phyloP scores from a whole-genome alignment of 2,797 vertebrate genomes.

The Brotula barbata region DNA sequence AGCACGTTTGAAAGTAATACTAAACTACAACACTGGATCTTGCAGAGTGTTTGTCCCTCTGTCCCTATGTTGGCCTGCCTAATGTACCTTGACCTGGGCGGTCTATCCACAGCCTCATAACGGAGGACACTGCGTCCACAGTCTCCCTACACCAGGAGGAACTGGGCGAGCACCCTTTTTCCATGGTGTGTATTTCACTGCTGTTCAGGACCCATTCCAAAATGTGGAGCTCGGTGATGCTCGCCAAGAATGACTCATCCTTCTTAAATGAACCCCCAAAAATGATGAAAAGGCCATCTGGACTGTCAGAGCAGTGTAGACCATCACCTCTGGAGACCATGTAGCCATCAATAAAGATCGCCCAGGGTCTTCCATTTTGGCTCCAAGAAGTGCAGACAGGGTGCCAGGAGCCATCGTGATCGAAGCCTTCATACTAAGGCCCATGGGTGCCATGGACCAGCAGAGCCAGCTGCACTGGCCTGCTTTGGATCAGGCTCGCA shows the following conservation, averaged over 20 bases:
- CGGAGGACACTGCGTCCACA: constrained; percentile 71
- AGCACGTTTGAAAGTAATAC: constrained; percentile 22
- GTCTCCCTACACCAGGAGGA: constrained; percentile 65
- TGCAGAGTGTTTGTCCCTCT: constrained; percentile 4
- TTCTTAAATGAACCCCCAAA: constrained; percentile 67
- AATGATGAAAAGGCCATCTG: constrained; percentile 72
- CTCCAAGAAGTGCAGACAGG: constrained; percentile 75
- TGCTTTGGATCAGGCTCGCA: constrained; percentile 58
- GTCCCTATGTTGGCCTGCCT: constrained; percentile 9
- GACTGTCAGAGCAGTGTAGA: constrained; percentile 48
- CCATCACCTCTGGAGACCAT: constrained; percentile 40
- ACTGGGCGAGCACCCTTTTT: constrained; percentile 73
- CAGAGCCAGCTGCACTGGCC: constrained; percentile 71
- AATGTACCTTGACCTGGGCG: constrained; percentile 76
- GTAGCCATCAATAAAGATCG: constrained; percentile 61
- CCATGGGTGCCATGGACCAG: constrained; percentile 70
- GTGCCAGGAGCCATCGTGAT: constrained; percentile 76
- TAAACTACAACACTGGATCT: constrained; percentile 10
- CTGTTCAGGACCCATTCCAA: constrained; percentile 75
- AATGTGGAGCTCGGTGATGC: constrained; percentile 79
- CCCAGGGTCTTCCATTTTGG: constrained; percentile 69
- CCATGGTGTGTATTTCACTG: constrained; percentile 74
- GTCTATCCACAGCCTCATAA: constrained; percentile 52
- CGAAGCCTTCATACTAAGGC: constrained; percentile 63
- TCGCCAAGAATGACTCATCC: constrained; percentile 76